phyloP scores from a whole-genome alignment of 2,888 invertebrate species.

The Zygothrica quintamaculata region DNA sequence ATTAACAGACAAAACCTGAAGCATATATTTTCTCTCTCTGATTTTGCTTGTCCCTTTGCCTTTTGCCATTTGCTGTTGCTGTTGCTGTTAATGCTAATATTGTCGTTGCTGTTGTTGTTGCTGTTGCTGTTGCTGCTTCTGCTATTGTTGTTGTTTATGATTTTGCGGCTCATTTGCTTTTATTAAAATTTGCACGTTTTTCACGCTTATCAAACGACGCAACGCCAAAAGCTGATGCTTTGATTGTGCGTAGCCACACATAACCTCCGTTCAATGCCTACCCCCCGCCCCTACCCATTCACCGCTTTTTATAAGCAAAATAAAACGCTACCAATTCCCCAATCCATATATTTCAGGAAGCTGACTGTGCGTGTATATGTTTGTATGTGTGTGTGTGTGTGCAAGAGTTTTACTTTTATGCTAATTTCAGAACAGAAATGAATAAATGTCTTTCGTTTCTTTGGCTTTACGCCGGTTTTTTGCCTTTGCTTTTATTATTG shows the following conservation, averaged over 20 bases:
- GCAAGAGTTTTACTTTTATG: constrained; percentile 69
- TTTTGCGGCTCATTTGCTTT: constrained; percentile 77
- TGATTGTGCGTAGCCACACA: constrained; percentile 62
- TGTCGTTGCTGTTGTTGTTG: constrained; percentile 13
- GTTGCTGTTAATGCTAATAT: constrained; percentile 17
- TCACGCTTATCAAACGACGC: constrained; percentile 68
- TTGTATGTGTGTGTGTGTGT: constrained; percentile 26
- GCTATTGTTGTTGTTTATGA: constrained; percentile 60
- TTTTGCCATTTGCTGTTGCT: background rate
- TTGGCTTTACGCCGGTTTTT: constrained; percentile 37
- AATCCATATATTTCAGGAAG: no score
- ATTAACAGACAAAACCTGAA: constrained; percentile 61
- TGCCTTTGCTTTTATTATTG: constrained; percentile 72
- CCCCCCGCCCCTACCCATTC: no score
- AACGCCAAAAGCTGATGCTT: constrained; percentile 43
- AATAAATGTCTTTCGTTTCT: constrained; percentile 72
- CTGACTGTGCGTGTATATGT: constrained; percentile 1
- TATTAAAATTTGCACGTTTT: constrained; percentile 77
- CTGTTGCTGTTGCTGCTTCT: constrained; percentile 11
- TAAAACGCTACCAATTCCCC: no score
- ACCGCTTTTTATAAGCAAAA: no score
- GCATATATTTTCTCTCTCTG: constrained; percentile 48
- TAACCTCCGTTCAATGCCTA: background rate
- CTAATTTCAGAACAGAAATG: constrained; percentile 74
- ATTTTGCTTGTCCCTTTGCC: constrained; percentile 24